Evolutionary conservation across 2,797 vertebrate species (phyloP).

Genomic region (Erethizon dorsatum): DNA sequence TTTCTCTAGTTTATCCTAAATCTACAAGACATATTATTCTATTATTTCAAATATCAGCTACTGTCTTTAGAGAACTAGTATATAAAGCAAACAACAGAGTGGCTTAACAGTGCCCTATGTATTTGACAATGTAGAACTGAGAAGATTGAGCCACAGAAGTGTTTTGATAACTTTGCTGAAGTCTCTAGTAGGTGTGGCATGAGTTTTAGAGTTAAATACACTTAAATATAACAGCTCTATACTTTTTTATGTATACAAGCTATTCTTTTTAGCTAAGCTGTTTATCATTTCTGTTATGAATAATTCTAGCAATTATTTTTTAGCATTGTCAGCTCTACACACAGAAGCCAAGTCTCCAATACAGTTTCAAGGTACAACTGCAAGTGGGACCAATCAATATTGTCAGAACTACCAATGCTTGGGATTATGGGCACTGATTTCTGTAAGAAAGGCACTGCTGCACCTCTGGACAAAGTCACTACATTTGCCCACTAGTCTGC

Average conservation of each 20-base stretch:
- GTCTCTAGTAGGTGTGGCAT: background rate
- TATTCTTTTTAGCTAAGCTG: background rate
- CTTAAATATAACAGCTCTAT: background rate
- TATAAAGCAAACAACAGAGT: background rate
- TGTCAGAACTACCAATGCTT: background rate
- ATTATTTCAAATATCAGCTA: background rate
- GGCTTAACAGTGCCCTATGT: background rate
- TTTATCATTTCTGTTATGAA: conserved; percentile 43
- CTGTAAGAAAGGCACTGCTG: background rate
- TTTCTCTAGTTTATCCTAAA: background rate
- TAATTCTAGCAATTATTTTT: background rate
- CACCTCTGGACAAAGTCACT: background rate
- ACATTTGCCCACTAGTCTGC: background rate
- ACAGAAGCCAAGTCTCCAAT: background rate
- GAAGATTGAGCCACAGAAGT: background rate
- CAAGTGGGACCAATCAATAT: background rate
- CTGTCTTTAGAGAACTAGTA: background rate
- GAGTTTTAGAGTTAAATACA: background rate
- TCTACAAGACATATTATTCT: background rate
- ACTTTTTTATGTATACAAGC: background rate
- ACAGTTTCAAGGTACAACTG: background rate
- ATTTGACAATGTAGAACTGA: background rate
- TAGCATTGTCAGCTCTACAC: background rate
- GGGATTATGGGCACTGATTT: background rate
- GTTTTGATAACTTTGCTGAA: background rate